A percentile compares a stretch with the other conserved stretches of the same genome.
These are phyloP conservation scores for Ophion costatus DNA, from an alignment of 2,888 invertebrate genomes.

Conservation along the genomic window DNA sequence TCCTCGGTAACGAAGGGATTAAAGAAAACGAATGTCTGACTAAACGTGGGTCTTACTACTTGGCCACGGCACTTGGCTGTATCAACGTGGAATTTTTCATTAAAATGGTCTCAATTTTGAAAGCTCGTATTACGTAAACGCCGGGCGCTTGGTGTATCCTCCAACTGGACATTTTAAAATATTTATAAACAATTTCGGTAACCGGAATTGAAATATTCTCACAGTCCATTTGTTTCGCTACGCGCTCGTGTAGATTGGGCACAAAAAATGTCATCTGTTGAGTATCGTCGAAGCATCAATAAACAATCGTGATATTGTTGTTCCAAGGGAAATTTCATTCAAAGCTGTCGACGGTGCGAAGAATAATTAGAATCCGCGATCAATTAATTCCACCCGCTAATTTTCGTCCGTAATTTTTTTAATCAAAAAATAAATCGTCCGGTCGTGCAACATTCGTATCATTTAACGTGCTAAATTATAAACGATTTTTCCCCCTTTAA, in stretches of 20 bases:
- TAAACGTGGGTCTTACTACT: slow-evolving; percentile 40
- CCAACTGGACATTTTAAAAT: neutral
- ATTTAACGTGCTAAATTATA: neutral
- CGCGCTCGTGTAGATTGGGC: too few species aligned
- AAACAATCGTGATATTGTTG: neutral
- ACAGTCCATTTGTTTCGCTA: too few species aligned
- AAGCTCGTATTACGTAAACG: neutral
- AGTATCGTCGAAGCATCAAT: neutral
- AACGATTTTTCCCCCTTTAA: neutral
- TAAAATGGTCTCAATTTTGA: slow-evolving; percentile 13
- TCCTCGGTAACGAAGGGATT: slow-evolving; percentile 10
- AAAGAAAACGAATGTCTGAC: slow-evolving; percentile 40
- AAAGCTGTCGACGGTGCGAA: neutral
- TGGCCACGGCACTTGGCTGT: neutral
- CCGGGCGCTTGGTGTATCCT: neutral
- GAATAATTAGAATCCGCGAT: neutral
- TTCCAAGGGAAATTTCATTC: neutral
- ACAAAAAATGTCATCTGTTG: too few species aligned
- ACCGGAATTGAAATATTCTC: too few species aligned
- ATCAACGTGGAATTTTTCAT: slow-evolving; percentile 33
- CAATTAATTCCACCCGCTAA: neutral
- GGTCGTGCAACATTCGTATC: neutral
- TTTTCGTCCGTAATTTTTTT: neutral
- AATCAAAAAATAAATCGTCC: neutral
- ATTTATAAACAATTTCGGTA: neutral